Evolutionary conservation across 2,113 vertebrate species (phyloP).

Genomic region (Ochotona curzoniae): DNA sequence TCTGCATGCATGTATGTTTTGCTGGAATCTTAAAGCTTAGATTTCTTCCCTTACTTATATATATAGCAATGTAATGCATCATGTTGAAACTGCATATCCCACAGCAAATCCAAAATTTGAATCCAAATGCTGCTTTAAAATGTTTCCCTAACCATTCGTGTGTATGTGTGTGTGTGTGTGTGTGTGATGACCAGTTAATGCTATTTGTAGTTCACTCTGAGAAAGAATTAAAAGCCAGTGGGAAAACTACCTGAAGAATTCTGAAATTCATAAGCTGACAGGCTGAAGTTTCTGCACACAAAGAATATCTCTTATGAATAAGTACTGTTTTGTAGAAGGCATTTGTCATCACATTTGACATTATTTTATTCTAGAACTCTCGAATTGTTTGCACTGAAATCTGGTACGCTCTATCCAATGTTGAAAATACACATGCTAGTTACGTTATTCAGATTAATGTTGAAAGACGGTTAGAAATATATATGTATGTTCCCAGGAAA

Average conservation of each 20-base stretch:
- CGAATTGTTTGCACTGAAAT: slow-evolving; percentile 54
- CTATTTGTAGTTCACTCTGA: slow-evolving; percentile 24
- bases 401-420: not conserved
- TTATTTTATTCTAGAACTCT: slow-evolving; percentile 48
- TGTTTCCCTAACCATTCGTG: not conserved
- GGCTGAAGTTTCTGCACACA: slow-evolving; percentile 40
- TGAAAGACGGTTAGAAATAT: slow-evolving; percentile 30
- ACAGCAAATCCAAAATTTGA: not conserved
- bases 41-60: not conserved
- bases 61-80: not conserved
- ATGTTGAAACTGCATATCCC: not conserved
- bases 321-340: slow-evolving; percentile 53
- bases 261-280: slow-evolving; percentile 57
- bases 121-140: not conserved
- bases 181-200: slow-evolving; percentile 25
- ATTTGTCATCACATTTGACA: slow-evolving; percentile 53
- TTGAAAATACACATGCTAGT: not conserved
- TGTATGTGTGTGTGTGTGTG: not conserved
- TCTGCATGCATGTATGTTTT: not conserved
- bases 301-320: slow-evolving; percentile 56
- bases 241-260: slow-evolving; percentile 38
- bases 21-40: not conserved
- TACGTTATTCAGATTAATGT: not conserved
- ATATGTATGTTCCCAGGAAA: not conserved
- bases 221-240: not conserved